Evolutionary conservation across 1,140 invertebrate species (phyloP), one percentile per base, ranked within the genome.

Genomic region (Drosophila oshimai): DNA sequence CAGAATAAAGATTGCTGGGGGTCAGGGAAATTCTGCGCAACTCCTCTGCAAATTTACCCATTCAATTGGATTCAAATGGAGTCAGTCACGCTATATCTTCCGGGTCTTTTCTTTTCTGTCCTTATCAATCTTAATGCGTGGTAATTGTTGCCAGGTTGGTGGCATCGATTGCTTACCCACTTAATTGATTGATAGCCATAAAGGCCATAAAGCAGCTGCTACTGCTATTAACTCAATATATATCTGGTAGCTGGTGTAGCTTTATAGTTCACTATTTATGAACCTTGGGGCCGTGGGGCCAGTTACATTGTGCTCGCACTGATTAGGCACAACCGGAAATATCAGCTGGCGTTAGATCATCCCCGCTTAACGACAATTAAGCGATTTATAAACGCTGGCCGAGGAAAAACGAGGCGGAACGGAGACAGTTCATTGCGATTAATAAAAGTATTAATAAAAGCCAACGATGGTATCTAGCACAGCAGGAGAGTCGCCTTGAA

Each of bases 101-200:
- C 33, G 49, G 41, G 22, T 29, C 29, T 28, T 10, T 10, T 22
- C 0, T 15, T 3, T 5, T 13, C n/a, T n/a, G n/a, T n/a, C 60
- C 45, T 81, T 81, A 81, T 81, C 78, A 84, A 53, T 58, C 47
- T 50, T 54, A 60, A 51, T 50, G 51, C 36, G 17, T 54, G 75
- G 55, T 84, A 84, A 81, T 84, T 77, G 74, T 71, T 57, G 70
- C 70, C 69, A 54, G 31, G 58, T 65, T 73, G 15, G 18, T 15
- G 61, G 34, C 22, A 53, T 54, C 78, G 70, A 74, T 83, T 60
- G 37, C 12, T 33, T 24, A 26, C 51, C 41, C 60, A 55, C 46
- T 69, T 73, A 75, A 83, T 78, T 78, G 78, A 74, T 84, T 78
- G 53, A 78, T 84, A 53, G 75, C 41, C 22, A n/a, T n/a, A n/a